Base-by-base conservation (phyloP, 1,140 invertebrate species). In the Oncopodura yosiiana region DNA sequence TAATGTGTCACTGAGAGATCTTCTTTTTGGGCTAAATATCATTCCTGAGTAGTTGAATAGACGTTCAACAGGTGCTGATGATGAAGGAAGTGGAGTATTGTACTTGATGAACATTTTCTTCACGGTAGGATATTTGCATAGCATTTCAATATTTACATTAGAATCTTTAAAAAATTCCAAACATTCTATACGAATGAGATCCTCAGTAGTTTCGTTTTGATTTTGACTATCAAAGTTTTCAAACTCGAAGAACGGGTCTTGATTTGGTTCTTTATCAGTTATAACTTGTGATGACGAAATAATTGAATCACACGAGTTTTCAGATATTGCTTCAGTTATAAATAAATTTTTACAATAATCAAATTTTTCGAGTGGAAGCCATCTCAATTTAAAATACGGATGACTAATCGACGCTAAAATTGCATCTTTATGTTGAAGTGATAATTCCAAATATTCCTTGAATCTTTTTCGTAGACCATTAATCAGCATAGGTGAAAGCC, bases 51-150 rank as follows among this genome's bases (percentile, higher is more conserved):
- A 63, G 3, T 37, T 49, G 29, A 63, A 60, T 19, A 63, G 21
- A 1, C 58, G 18, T 55, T 63, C 61, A 6, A 61, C 61, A 1
- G 58, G 53, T 14, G 58, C 58, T 18, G 49, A 60, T n/a, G n/a
- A n/a, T 26, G 57, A 41, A 2, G 49, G 49, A 18, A 63, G 42
- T 37, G 49, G 43, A 2, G 53, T 60, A 30, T 63, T 63, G 23
- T 39, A 57, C 4, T 43, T 46, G 8, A 56, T 34, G 46, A 56
- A 63, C 24, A 57, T n/a, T 21, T 53, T 39, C 19, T 56, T 60
- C 8, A 63, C 34, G n/a, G n/a, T 54, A 4, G 43, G 43, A 49
- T 23, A 54, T 3, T 38, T 14, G 27, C 48, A n/a, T 11, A 53
- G 41, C 19, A 21, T 34, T 29, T 26, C 24, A 36, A 54, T 44